Base-by-base conservation (phyloP, 2,797 vertebrate genomes). In the Poecilia wingei region DNA sequence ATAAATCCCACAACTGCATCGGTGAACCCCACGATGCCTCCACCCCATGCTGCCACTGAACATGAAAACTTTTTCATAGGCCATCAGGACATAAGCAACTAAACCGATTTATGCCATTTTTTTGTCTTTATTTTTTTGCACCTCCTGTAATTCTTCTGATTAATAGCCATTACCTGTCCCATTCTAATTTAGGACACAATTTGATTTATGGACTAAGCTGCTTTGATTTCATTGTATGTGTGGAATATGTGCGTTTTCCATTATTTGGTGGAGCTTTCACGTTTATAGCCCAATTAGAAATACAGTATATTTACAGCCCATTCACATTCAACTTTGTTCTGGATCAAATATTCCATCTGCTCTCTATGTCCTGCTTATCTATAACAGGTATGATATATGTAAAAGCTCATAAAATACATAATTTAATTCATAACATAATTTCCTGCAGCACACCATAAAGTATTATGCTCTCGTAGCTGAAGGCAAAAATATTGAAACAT, bases 321-420 rank as follows among this genome's bases (percentile, higher is more conserved):
- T 74, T 78, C 8, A 57, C 85, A 86, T 82, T 87, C 55, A 86
- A 81, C 74, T 74, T 83, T 78, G 78, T 85, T 88, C 81, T 86
- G 83, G 82, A 87, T 88, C 82, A 85, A 87, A 85, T 80, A 81
- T 82, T 86, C 86, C 86, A 91, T 91, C 89, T 88, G 83, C 81
- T 92, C 82, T 74, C 75, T 55, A 74, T 82, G 70, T 75, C 84
- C 85, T 81, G 86, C 83, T 85, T 87, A 82, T 86, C 85, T 90
- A 79, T 75, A 84, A 77, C 79, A 86, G 75, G 61, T 81, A 76
- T 39, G 47, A 28, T 68, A 78, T 69, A 51, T 70, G 51, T 79
- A 82, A 45, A 77, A 13, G 70, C 12, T 73, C 43, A 81, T 45
- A 79, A 77, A 39, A 79, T 49, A 77, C 72, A 82, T 47, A 43